phyloP scores from a whole-genome alignment of 1,140 invertebrate genomes.

The Tetragnatha versicolor region DNA sequence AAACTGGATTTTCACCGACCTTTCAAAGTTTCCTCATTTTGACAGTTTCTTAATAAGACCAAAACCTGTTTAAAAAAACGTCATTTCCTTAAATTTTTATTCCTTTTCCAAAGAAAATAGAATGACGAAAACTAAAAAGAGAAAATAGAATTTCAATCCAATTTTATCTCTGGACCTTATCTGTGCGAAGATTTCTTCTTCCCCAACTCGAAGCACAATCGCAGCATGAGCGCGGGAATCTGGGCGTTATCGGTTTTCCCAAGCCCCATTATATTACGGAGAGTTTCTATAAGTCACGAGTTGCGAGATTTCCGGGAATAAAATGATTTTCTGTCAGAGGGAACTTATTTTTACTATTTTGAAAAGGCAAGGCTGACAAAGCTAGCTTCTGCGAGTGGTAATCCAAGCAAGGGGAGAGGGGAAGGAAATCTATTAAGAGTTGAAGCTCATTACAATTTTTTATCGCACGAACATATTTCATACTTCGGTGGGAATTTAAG shows the following conservation, averaged over 20 bases:
- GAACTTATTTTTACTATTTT: constrained; percentile 12
- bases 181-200: constrained; percentile 11
- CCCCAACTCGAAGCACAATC: neutral
- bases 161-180: constrained; percentile 2
- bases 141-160: neutral
- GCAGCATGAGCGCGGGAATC: neutral
- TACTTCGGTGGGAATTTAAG: too few relatives aligned
- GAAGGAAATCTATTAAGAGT: neutral
- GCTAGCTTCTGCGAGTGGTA: neutral
- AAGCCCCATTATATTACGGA: constrained; percentile 12
- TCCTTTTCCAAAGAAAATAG: neutral
- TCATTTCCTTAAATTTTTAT: too few relatives aligned
- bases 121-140: neutral
- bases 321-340: constrained; percentile 23
- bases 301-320: neutral
- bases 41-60: too few relatives aligned
- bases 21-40: too few relatives aligned
- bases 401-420: constrained; percentile 8
- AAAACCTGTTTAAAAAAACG: too few relatives aligned
- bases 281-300: constrained; percentile 10
- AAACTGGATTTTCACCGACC: too few relatives aligned
- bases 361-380: neutral
- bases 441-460: constrained; percentile 14
- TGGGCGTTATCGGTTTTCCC: constrained; percentile 15
- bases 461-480: too few relatives aligned